Conservation (phyloP, 92 coral and sea anemone species). For the Porites evermanni region DNA sequence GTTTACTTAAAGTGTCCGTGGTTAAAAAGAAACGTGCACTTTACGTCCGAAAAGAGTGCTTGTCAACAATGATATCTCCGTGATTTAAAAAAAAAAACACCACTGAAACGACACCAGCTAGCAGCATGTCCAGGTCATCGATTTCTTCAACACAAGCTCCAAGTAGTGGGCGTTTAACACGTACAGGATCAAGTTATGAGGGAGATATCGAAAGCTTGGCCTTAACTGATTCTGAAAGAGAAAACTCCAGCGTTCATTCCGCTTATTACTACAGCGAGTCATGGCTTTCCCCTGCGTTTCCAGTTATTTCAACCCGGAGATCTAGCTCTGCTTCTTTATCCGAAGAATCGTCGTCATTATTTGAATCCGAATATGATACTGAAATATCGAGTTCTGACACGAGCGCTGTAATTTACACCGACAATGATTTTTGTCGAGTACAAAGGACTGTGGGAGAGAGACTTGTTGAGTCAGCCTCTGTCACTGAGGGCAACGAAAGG, state of each 20-base stretch:
- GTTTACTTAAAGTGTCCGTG: neutral
- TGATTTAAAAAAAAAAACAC: no score
- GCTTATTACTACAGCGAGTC: neutral
- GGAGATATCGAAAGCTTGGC: slow-evolving; percentile 23
- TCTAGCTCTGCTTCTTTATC: neutral
- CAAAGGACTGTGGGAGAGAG: neutral
- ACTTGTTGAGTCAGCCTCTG: neutral
- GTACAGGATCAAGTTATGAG: slow-evolving; percentile 12
- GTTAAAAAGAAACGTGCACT: neutral
- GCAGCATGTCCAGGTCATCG: slow-evolving; percentile 18
- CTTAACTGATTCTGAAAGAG: neutral
- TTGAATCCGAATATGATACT: slow-evolving; percentile 22
- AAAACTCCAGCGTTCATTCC: neutral
- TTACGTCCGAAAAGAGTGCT: neutral
- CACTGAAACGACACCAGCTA: neutral
- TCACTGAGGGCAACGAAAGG: neutral
- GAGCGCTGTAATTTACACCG: slow-evolving; percentile 2
- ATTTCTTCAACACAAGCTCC: slow-evolving; percentile 4
- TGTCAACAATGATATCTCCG: neutral
- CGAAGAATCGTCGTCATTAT: neutral
- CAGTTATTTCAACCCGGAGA: neutral
- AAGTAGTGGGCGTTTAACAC: neutral
- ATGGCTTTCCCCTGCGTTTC: slow-evolving; percentile 3
- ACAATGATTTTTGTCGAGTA: slow-evolving; percentile 29
- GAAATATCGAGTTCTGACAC: slow-evolving; percentile 19